These are phyloP conservation scores for Mus musculus DNA, from an alignment of 2,113 vertebrate species.

Conservation along the genomic window GRCm39 chr1:135476501-135477000, in stretches of 20 bases:
- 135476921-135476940: neutral
- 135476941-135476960: neutral
- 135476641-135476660: conserved; percentile 25
- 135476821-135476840: neutral
- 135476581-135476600: conserved; percentile 32
- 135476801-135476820: neutral
- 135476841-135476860: neutral
- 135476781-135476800: conserved; percentile 29
- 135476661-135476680: neutral
- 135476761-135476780: conserved; percentile 66
- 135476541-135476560: conserved; percentile 16
- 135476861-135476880: conserved; percentile 41
- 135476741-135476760: conserved; percentile 60
- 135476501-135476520: neutral
- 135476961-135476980: neutral
- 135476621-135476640: conserved; percentile 26
- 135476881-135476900: neutral
- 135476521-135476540: neutral
- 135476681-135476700: neutral
- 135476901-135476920: fast-evolving
- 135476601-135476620: neutral
- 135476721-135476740: conserved; percentile 69
- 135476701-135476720: conserved; percentile 67
- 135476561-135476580: neutral
- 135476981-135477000: neutral